Evolutionary conservation across 2,888 invertebrate genomes (phyloP), one percentile per base, ranked within the genome.

Genomic region (Catotricha subobsoleta): DNA sequence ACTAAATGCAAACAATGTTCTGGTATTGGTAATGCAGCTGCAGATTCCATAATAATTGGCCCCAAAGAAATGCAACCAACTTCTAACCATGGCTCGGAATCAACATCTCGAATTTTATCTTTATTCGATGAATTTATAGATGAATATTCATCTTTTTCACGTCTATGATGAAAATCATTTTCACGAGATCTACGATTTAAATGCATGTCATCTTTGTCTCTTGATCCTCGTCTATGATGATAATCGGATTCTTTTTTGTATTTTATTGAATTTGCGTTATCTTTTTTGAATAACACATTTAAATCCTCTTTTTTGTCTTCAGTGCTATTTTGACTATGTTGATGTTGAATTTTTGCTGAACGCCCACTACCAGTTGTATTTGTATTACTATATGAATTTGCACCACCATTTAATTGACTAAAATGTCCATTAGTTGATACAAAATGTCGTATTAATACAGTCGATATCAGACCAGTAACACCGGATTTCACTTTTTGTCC

Each of bases 401-500:
- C 58, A 45, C 52, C 56, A 44, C 51, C 58, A 13, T 39, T 39
- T 18, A 23, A 42, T 20, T 45, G 46, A 45, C 51, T 63, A 53
- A 64, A 60, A 44, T 67, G 64, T 40, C 65, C 63, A 18, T 64
- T 65, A 29, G 74, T 71, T 36, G 71, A 67, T 48, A 80, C 71
- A 56, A 74, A 77, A 52, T 81, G 76, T 21, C 74, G 67, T 39
- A 80, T 51, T 44, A 71, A 62, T 46, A 88, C 72, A 47, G 78
- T 75, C 2, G 87, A 83, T 45, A 94, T 61, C 36, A 94, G 68
- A 6, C 81, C 82, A 3, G 91, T 91, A 21, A 92, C 71, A 2
- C 94, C 94, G 3, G 82, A 80, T 49, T 84, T 82, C 25, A 88
- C 88, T 52, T 86, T 82, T 48, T 82, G 77, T 1, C 92, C 91